Evolutionary conservation across 2,113 vertebrate species (phyloP), one percentile per base, ranked within the genome.

Genomic region (Syrrhaptes paradoxus): DNA sequence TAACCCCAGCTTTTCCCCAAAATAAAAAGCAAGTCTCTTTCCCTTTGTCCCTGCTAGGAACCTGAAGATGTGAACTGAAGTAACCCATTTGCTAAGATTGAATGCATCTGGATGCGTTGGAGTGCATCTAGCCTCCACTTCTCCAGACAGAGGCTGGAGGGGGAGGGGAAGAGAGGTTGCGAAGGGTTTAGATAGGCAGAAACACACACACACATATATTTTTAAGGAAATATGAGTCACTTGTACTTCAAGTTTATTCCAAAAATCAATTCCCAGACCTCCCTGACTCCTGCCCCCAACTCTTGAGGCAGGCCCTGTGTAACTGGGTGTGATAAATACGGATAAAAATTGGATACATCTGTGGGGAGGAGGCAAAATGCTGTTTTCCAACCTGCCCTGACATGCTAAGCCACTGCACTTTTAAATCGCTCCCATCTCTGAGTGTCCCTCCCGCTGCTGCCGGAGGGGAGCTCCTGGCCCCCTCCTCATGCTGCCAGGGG

Each of bases 161-260:
- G 83, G 96, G 95, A 86, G 24, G 93, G 89, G 52, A 90, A 41
- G 63, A 86, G 72, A 92, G 76, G 28, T 52, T 96, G 83, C 61
- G 76, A 81, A 91, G 73, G 76, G 83, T 89, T 97, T 89, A 93
- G 86, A 95, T 95, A 96, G 72, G 76, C 94, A 95, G 65, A 86
- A 89, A 74, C n/a, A 92, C 91, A 90, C 65, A 96, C 58, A 89
- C 82, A 81, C 83, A 89, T 93, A 81, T 80, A 96, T 94, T 96
- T 96, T 95, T 94, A 95, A 95, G 88, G 86, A 96, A 95, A 96
- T 70, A 95, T 93, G 90, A 96, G 92, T 97, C 96, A 96, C 57
- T 93, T 93, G 83, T 54, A 43, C 36, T 94, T 75, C 61, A 92
- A 92, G 85, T 90, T 95, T 94, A 96, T 93, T 96, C 93, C 90